Base-by-base conservation (phyloP, 2,888 invertebrate genomes). In the Lithophane semibrunnea region DNA sequence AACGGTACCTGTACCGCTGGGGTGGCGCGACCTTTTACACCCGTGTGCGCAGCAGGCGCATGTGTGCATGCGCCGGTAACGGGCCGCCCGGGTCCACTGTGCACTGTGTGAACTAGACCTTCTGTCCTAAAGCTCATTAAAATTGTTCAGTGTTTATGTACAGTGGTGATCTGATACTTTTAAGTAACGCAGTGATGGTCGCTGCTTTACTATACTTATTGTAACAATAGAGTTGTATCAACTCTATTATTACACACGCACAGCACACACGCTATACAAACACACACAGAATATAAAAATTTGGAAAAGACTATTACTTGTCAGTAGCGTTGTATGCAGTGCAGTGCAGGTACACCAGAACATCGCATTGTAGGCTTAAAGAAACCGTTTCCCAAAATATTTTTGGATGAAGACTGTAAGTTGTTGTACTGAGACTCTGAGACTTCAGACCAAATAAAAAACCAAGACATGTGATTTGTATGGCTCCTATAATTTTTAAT, bases 1-100 rank as follows among this genome's bases (percentile, higher is more conserved):
- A 93, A 92, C 92, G 93, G 93, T 88, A 90, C 89, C 77, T 73
- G 92, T 88, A 89, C 88, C 74, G 73, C 78, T 60, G 80, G 87
- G 86, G 88, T 81, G 80, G 85, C 81, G 75, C 76, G 84, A 88
- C 90, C 91, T 90, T 52, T 90, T 90, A 86, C 61, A 74, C 83
- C 42, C 63, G 82, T 77, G 37, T 44, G 49, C 49, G 67, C 58
- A 73, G 67, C 54, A 70, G 24, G 80, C 47, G 71, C 54, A 44
- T 61, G 80, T 56, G n/a, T 12, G 66, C 44, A 66, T 37, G 16
- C 60, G 75, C 47, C 42, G 24, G 63, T 64, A 71, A 80, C 86
- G 78, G 79, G 65, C 24, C 69, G 81, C 65, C n/a, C 69, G 10
- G 18, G 5, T 13, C 68, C 61, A 12, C 69, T 24, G 61, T 60